A percentile compares a stretch with the other conserved stretches of the same genome.
phyloP scores from a whole-genome alignment of 2,797 vertebrate genomes.

The Pterois miles region DNA sequence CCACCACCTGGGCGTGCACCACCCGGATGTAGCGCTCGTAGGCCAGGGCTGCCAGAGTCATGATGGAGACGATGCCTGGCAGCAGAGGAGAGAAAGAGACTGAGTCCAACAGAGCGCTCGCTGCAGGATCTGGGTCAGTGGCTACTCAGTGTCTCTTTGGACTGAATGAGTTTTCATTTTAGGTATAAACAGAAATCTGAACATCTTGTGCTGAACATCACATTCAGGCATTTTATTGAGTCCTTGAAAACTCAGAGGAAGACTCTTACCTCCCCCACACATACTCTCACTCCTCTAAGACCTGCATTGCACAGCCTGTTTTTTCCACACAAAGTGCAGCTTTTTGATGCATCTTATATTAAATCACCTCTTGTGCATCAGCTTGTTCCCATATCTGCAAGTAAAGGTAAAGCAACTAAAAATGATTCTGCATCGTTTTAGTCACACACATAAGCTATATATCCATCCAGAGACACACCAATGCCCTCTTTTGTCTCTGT shows the following conservation, averaged over 20 bases:
- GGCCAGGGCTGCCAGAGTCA: conserved; percentile 90
- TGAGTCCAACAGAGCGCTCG: conserved; percentile 28
- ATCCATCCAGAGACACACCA: neutral
- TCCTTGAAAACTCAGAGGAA: conserved; percentile 7
- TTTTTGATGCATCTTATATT: neutral
- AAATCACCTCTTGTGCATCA: neutral
- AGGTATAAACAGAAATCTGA: conserved; percentile 13
- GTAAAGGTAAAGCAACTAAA: neutral
- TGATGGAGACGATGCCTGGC: conserved; percentile 93
- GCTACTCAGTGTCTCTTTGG: conserved; percentile 36
- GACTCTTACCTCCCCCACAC: conserved; percentile 16
- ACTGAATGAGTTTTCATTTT: neutral
- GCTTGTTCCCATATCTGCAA: neutral
- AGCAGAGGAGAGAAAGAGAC: neutral
- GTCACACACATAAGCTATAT: neutral
- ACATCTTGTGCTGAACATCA: conserved; percentile 4
- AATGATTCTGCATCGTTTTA: neutral
- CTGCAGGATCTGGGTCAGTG: conserved; percentile 54
- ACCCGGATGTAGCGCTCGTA: conserved; percentile 94
- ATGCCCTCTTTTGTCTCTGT: neutral
- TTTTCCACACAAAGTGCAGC: neutral
- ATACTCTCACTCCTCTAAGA: conserved; percentile 13
- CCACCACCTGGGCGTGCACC: conserved; percentile 91
- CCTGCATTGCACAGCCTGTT: neutral
- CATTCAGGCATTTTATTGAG: conserved; percentile 20